phyloP scores from a whole-genome alignment of 2,888 invertebrate species.

The Apotomis capreana region DNA sequence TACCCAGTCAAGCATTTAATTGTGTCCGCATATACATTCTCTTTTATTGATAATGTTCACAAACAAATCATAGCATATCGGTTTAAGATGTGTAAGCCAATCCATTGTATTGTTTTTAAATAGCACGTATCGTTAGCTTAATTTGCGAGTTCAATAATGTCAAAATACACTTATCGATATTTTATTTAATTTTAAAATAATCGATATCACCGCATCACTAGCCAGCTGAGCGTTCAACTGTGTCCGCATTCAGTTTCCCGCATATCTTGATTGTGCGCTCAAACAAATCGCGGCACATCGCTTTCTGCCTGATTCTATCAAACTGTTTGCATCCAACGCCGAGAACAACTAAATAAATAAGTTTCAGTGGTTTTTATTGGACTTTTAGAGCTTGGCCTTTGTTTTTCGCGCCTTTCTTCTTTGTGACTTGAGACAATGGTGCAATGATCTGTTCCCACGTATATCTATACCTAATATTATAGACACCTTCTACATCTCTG shows the following conservation, averaged over 20 bases:
- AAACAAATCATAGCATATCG: too few relatives aligned
- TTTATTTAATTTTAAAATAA: neutral
- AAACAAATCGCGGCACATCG: slow-evolving; percentile 55
- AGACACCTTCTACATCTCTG: too few relatives aligned
- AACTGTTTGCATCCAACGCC: slow-evolving; percentile 27
- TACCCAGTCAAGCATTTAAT: too few relatives aligned
- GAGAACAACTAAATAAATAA: slow-evolving; percentile 28
- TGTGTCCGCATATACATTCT: too few relatives aligned
- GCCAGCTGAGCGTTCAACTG: slow-evolving; percentile 56
- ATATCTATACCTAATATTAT: too few relatives aligned
- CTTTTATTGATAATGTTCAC: too few relatives aligned
- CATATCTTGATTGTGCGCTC: slow-evolving; percentile 72
- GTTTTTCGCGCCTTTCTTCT: neutral
- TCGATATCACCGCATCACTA: slow-evolving; percentile 48
- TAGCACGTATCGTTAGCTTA: too few relatives aligned
- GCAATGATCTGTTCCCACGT: too few relatives aligned
- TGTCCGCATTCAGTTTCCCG: slow-evolving; percentile 60
- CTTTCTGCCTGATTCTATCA: slow-evolving; percentile 43
- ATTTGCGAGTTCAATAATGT: too few relatives aligned
- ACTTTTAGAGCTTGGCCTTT: slow-evolving; percentile 1
- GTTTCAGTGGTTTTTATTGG: slow-evolving; percentile 9
- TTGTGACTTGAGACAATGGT: neutral
- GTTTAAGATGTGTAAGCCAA: too few relatives aligned
- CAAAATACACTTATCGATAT: neutral
- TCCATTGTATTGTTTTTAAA: too few relatives aligned